A percentile compares a stretch with the other conserved stretches of the same genome.
Evolutionary conservation across 2,888 invertebrate genomes (phyloP).

Genomic region (Idaea straminata): DNA sequence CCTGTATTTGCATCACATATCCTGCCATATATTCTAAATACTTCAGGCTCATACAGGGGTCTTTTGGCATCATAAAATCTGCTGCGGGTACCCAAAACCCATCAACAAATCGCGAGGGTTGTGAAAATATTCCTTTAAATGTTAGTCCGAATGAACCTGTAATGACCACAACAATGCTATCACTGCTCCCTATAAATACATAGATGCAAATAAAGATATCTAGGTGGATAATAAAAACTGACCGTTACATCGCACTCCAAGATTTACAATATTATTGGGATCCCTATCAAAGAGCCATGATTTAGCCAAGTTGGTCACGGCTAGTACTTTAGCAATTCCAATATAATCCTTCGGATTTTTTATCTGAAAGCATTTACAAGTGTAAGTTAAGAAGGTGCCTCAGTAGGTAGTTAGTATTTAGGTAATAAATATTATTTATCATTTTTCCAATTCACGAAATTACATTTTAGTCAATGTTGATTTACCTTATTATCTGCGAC

Average conservation of each 20-base stretch:
- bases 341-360: slow-evolving; percentile 27
- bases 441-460: background rate
- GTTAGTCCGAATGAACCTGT: slow-evolving; percentile 78
- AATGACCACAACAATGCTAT: slow-evolving; percentile 9
- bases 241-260: slow-evolving; percentile 80
- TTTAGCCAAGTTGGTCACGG: slow-evolving; percentile 69
- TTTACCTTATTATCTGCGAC: slow-evolving; percentile 59
- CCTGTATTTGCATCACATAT: slow-evolving; percentile 41
- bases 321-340: slow-evolving; percentile 51
- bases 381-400: background rate
- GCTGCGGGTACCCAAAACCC: slow-evolving; percentile 69
- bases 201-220: slow-evolving; percentile 13
- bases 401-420: background rate
- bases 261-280: slow-evolving; percentile 65
- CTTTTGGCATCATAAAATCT: slow-evolving; percentile 56
- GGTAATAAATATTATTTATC: background rate
- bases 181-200: slow-evolving; percentile 8
- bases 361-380: slow-evolving; percentile 32
- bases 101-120: slow-evolving; percentile 70
- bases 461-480: slow-evolving; percentile 6
- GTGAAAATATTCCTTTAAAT: slow-evolving; percentile 78
- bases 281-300: slow-evolving; percentile 70
- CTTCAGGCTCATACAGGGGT: slow-evolving; percentile 53
- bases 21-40: slow-evolving; percentile 61
- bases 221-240: slow-evolving; percentile 21